Evolutionary conservation across 2,888 invertebrate genomes (phyloP).

Genomic region (Polymixis flavicincta): DNA sequence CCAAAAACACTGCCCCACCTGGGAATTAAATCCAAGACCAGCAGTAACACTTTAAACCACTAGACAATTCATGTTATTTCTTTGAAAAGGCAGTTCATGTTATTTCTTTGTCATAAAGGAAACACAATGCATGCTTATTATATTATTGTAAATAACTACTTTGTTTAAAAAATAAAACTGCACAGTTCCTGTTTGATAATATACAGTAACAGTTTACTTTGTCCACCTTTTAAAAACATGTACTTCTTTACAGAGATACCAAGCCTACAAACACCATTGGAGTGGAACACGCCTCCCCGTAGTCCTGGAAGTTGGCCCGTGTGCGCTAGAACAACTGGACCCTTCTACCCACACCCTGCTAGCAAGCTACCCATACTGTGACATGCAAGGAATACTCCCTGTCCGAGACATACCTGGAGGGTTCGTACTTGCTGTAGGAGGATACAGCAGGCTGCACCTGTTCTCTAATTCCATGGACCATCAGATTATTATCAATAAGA

Average conservation of each 20-base stretch:
- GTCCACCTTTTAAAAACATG: background rate
- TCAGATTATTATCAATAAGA: conserved; percentile 96
- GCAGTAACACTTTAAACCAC: background rate
- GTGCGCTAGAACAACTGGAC: conserved; percentile 97
- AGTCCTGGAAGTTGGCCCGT: conserved; percentile 97
- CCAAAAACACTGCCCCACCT: too few relatives aligned
- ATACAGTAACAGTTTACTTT: background rate
- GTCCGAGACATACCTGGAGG: conserved; percentile 97
- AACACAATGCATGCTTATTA: background rate
- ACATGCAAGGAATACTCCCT: conserved; percentile 90
- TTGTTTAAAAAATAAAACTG: background rate
- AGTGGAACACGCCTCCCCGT: conserved; percentile 97
- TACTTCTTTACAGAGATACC: conserved; percentile 92
- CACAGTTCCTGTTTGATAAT: background rate
- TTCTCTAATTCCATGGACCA: conserved; percentile 95
- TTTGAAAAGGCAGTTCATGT: background rate
- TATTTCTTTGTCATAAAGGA: background rate
- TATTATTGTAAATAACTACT: background rate
- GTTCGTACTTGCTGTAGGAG: conserved; percentile 97
- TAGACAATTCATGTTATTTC: background rate
- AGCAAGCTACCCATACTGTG: conserved; percentile 90
- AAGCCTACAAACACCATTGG: conserved; percentile 99
- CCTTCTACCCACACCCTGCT: conserved; percentile 95
- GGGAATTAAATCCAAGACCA: background rate
- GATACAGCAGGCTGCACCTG: conserved; percentile 97